A percentile compares a stretch with the other conserved stretches of the same genome.
phyloP scores from a whole-genome alignment of 1,140 invertebrate species.

The Lerema accius region DNA sequence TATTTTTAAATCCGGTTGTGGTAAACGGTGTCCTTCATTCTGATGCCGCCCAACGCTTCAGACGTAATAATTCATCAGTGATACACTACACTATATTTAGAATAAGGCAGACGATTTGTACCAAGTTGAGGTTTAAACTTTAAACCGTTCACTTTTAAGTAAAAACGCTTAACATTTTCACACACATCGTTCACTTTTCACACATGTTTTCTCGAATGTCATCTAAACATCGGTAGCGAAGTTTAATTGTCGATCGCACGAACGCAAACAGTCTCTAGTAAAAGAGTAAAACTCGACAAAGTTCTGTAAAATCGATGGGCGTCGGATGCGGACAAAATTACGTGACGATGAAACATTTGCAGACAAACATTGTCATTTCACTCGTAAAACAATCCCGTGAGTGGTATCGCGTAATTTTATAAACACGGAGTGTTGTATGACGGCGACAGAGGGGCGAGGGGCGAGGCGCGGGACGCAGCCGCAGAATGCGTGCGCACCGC shows the following conservation, averaged over 20 bases:
- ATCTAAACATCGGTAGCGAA: neutral
- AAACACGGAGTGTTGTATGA: neutral
- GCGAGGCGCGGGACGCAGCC: neutral
- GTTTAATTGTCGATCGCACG: neutral
- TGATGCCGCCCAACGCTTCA: neutral
- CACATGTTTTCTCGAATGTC: conserved; percentile 9
- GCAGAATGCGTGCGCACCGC: neutral
- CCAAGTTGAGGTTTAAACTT: neutral
- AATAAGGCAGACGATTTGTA: conserved; percentile 24
- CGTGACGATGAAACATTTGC: neutral
- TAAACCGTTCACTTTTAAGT: conserved; percentile 1
- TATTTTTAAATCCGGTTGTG: conserved; percentile 40
- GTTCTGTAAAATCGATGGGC: conserved; percentile 36
- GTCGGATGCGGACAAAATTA: conserved; percentile 9
- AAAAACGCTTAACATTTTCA: conserved; percentile 1
- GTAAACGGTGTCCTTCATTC: neutral
- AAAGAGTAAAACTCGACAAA: conserved; percentile 20
- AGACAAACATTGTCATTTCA: neutral
- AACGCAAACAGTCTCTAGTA: neutral
- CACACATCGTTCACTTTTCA: conserved; percentile 20
- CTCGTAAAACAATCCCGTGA: neutral
- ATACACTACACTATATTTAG: neutral
- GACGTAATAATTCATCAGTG: neutral
- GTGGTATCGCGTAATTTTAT: neutral
- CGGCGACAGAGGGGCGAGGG: neutral